Percentiles rank a stretch among this genome's conserved stretches.
These are phyloP conservation scores for Nomada ruficornis DNA, from an alignment of 2,888 invertebrate species.

Conservation along the genomic window DNA sequence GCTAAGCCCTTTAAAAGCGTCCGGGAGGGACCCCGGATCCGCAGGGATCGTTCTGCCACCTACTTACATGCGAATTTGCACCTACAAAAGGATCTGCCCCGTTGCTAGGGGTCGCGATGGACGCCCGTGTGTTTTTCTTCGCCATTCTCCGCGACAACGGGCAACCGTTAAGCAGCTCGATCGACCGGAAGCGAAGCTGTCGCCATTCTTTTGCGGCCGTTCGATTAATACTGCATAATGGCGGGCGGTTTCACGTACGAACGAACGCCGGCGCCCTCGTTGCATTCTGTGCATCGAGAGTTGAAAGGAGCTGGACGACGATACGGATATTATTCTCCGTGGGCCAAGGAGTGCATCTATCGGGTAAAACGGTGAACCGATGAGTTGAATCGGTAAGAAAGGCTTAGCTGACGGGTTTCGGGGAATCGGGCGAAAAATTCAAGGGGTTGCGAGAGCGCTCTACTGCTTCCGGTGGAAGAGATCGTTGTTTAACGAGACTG, in stretches of 20 bases:
- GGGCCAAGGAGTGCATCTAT: neutral
- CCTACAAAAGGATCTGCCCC: conserved; percentile 62
- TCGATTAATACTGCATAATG: conserved; percentile 47
- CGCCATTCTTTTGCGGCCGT: conserved; percentile 13
- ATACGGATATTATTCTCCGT: neutral
- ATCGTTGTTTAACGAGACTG: conserved; percentile 14
- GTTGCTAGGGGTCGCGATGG: neutral
- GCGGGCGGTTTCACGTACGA: neutral
- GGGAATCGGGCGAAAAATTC: neutral
- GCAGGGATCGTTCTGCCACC: conserved; percentile 54
- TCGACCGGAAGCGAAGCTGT: conserved; percentile 45
- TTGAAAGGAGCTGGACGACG: conserved; percentile 9
- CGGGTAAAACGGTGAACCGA: neutral
- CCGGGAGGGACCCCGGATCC: conserved; percentile 35
- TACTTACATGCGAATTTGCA: conserved; percentile 76
- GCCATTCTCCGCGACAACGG: neutral
- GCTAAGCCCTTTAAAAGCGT: conserved; percentile 75
- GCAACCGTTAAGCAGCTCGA: conserved; percentile 30
- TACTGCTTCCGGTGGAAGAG: neutral
- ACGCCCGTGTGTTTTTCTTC: conserved; percentile 32
- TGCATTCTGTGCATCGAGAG: neutral
- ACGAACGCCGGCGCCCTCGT: neutral
- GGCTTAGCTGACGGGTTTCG: neutral
- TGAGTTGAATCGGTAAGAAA: neutral
- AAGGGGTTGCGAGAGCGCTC: conserved; percentile 2